phyloP scores from a whole-genome alignment of 2,113 vertebrate species.

The Origma solitaria region DNA sequence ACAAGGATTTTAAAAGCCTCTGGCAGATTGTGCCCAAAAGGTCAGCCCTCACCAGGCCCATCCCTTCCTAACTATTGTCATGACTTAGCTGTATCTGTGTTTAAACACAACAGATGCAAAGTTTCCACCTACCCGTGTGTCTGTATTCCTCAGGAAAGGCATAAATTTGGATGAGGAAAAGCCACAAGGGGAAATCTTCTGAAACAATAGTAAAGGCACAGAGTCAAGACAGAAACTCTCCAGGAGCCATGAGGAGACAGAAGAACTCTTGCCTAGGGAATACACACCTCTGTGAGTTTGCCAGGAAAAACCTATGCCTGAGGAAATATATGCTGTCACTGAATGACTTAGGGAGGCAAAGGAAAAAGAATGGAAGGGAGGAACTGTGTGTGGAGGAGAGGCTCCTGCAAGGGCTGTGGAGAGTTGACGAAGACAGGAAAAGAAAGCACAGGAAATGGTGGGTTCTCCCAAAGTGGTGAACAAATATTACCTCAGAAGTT shows the following conservation, averaged over 20 bases:
- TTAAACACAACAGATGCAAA: not conserved
- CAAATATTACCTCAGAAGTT: not conserved
- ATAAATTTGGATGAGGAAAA: not conserved
- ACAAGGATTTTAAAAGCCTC: not conserved
- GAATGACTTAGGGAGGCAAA: not conserved
- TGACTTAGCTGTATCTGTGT: not conserved
- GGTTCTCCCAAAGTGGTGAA: not conserved
- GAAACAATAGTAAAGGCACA: not conserved
- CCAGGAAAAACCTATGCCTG: not conserved
- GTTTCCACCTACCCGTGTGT: not conserved
- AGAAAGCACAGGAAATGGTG: conserved; percentile 10
- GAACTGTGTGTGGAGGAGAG: not conserved
- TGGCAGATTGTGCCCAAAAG: not conserved
- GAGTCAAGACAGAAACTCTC: not conserved
- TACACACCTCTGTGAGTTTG: not conserved
- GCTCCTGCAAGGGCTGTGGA: rapidly evolving
- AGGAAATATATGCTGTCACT: not conserved
- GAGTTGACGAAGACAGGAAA: not conserved
- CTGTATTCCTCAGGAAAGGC: not conserved
- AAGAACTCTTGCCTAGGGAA: not conserved
- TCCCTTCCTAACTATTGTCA: not conserved
- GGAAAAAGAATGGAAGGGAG: conserved; percentile 10
- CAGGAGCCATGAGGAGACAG: not conserved
- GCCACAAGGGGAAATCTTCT: not conserved
- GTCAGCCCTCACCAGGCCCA: not conserved